Evolutionary conservation across 2,797 vertebrate genomes (phyloP), one percentile per base, ranked within the genome.

Genomic region (Argyrosomus regius): DNA sequence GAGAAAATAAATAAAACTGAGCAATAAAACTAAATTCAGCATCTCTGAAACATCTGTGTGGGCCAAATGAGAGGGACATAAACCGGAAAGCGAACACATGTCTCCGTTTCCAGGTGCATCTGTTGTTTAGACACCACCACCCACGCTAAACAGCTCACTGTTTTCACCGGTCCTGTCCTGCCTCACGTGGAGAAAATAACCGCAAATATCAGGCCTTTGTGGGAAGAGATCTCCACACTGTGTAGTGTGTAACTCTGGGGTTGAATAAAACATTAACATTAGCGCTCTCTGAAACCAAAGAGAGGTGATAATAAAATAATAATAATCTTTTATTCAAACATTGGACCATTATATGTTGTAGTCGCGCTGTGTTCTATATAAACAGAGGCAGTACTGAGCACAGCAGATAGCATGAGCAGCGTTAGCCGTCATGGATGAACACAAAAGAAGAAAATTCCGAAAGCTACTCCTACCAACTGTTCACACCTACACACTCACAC

Each of bases 81-180:
- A 79, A 77, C 61, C 14, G 63, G 78, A 82, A 80, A 66, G 52
- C 14, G 5, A 81, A 81, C 80, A 78, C 70, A 82, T 81, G 78
- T 89, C 80, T 82, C 59, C 57, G 18, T 72, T 53, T 86, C 69
- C 72, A 71, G 4, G 12, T 84, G 83, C 89, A 88, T 89, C 92
- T 91, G 91, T 78, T 87, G 86, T 91, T 91, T 81, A 39, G 78
- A 86, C 81, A 24, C 64, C 49, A 18, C 74, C 89, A 28, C 90
- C 90, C 82, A 90, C 87, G 13, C 80, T 5, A 13, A 24, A 49
- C 71, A 20, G 48, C 52, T 50, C 64, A 8, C 61, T n/a, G 54
- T 58, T 67, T 57, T 7, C 26, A 24, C 61, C 14, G 16, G 14
- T 3, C 26, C 52, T 5, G n/a, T 57, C 68, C 57, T 6, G 56